Evolutionary conservation across 2,888 invertebrate genomes (phyloP).

Genomic region (Xanthia icteritia): DNA sequence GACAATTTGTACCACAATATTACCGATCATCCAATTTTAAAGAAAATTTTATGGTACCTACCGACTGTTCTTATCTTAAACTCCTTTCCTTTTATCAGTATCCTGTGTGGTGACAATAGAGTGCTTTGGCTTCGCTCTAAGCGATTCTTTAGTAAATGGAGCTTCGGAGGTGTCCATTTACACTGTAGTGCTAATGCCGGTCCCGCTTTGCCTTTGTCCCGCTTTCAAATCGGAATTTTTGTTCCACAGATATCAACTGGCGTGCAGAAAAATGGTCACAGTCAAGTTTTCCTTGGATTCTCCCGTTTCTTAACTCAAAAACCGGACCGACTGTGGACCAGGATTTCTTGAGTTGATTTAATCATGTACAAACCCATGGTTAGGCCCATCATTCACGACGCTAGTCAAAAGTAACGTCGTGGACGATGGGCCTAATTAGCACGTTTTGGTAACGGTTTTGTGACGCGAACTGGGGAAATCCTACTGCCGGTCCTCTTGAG

Average conservation of each 20-base stretch:
- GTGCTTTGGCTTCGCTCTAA: conserved; percentile 38
- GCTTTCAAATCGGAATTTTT: conserved; percentile 30
- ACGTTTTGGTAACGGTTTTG: no score
- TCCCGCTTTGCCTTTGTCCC: conserved; percentile 31
- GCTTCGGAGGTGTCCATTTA: conserved; percentile 46
- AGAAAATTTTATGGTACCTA: neutral
- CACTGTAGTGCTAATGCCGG: conserved; percentile 43
- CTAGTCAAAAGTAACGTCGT: neutral
- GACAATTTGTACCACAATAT: neutral
- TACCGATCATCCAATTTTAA: neutral
- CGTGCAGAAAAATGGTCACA: neutral
- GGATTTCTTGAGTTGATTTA: neutral
- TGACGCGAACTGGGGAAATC: no score
- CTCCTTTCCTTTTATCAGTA: conserved; percentile 31
- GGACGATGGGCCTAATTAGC: no score
- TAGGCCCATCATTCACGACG: neutral
- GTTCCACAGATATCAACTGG: conserved; percentile 18
- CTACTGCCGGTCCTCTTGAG: no score
- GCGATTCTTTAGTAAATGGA: conserved; percentile 38
- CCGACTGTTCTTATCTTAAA: conserved; percentile 16
- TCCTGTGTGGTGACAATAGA: conserved; percentile 21
- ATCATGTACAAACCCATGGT: neutral
- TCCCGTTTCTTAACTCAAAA: neutral
- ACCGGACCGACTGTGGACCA: no score
- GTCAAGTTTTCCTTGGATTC: neutral